Percentiles rank a stretch among this genome's conserved stretches.
Conservation (phyloP, 1,140 invertebrate genomes). For the Drosophila willistoni region DNA sequence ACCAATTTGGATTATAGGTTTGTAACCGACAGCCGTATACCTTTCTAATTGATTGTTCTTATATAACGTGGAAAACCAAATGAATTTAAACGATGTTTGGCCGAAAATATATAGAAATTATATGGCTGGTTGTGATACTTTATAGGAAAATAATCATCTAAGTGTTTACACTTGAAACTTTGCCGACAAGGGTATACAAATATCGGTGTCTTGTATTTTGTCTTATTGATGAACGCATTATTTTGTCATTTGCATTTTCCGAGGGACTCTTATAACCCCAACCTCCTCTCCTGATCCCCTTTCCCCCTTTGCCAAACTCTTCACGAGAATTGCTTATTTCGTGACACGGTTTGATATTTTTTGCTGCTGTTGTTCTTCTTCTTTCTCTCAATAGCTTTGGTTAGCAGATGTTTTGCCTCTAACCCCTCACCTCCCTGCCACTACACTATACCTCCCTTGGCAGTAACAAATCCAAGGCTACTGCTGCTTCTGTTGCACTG, state of each 20-base stretch:
- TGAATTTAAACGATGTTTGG: no score
- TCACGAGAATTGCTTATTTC: conserved; percentile 4
- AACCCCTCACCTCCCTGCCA: neutral
- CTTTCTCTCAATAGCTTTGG: neutral
- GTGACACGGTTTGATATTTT: conserved; percentile 5
- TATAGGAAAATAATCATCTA: no score
- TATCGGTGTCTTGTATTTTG: neutral
- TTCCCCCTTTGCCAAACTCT: neutral
- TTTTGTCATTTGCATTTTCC: conserved; percentile 21
- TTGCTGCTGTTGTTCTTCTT: neutral
- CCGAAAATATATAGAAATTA: no score
- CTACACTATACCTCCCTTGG: neutral
- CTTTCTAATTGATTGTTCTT: no score
- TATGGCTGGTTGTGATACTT: neutral
- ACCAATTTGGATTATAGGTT: neutral
- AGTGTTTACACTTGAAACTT: no score
- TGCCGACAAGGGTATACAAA: neutral
- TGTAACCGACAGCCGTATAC: neutral
- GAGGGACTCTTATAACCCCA: neutral
- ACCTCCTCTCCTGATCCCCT: neutral
- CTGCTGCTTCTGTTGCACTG: neutral
- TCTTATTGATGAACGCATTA: conserved; percentile 12
- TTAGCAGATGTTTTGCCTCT: conserved; percentile 4
- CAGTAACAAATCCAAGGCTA: conserved; percentile 2
- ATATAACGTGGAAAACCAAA: no score